A percentile compares a stretch with the other conserved stretches of the same genome.
Evolutionary conservation across 2,888 invertebrate species (phyloP).

Genomic region (Theristus sp.): DNA sequence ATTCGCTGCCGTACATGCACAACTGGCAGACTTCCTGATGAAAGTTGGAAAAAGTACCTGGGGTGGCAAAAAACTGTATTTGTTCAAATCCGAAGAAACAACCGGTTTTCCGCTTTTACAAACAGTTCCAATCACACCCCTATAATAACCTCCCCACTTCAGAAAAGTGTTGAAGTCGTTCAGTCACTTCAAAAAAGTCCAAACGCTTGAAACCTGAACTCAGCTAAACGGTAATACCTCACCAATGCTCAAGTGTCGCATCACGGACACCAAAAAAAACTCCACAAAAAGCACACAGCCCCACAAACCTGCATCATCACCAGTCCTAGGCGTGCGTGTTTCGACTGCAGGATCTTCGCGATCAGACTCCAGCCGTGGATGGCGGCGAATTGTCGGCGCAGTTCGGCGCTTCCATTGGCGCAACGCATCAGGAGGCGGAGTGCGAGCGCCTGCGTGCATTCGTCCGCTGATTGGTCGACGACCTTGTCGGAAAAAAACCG

Average conservation of each 20-base stretch:
- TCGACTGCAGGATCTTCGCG: neutral
- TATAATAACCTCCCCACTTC: too few species aligned
- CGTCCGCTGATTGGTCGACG: neutral
- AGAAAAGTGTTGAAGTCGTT: too few species aligned
- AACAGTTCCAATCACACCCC: too few species aligned
- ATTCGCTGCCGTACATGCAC: neutral
- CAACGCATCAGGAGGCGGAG: neutral
- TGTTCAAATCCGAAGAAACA: too few species aligned
- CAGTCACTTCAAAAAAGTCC: too few species aligned
- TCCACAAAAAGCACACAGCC: neutral
- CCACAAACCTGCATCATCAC: neutral
- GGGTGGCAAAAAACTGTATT: too few species aligned
- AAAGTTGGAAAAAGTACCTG: neutral
- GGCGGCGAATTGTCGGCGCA: neutral
- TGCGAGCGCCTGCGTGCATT: neutral
- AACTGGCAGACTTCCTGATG: neutral
- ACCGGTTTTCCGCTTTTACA: too few species aligned
- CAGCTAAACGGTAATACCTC: too few species aligned
- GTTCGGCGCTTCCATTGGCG: neutral
- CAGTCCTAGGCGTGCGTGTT: neutral
- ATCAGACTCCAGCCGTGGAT: neutral
- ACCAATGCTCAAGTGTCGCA: too few species aligned
- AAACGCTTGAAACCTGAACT: too few species aligned
- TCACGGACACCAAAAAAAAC: neutral
- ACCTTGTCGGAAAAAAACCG: too few species aligned